Percentiles rank a stretch among this genome's conserved stretches.
Evolutionary conservation across 2,888 invertebrate genomes (phyloP).

Genomic region (Cheilosia impressa): DNA sequence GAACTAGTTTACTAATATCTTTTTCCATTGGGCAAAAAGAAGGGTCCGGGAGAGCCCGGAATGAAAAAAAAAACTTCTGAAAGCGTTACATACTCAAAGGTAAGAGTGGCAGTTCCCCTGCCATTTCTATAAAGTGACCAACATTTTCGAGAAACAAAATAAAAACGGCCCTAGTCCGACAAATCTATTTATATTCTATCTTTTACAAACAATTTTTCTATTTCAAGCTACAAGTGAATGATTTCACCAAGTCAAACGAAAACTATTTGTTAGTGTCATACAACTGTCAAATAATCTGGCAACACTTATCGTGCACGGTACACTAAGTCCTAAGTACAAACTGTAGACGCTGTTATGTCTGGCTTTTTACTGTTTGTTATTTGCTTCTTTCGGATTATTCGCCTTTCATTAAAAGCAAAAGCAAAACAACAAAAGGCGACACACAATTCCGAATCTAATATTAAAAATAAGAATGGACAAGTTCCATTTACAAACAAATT

Average conservation of each 20-base stretch:
- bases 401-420: not conserved
- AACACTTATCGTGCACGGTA: slow-evolving; percentile 12
- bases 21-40: too few species aligned
- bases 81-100: too few species aligned
- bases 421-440: not conserved
- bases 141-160: too few species aligned
- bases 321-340: slow-evolving; percentile 4
- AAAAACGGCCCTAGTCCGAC: too few species aligned
- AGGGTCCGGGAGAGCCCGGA: too few species aligned
- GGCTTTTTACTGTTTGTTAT: slow-evolving; percentile 21
- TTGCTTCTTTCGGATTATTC: slow-evolving; percentile 1
- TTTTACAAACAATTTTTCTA: too few species aligned
- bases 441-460: slow-evolving; percentile 17
- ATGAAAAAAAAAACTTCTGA: too few species aligned
- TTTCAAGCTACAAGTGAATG: too few species aligned
- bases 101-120: too few species aligned
- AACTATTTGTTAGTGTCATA: not conserved
- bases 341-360: slow-evolving; percentile 54
- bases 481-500: slow-evolving; percentile 10
- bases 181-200: too few species aligned
- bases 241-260: not conserved
- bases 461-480: slow-evolving; percentile 14
- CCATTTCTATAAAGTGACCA: too few species aligned
- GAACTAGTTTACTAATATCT: too few species aligned
- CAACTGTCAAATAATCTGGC: slow-evolving; percentile 39